Evolutionary conservation across 2,113 vertebrate genomes (phyloP).

Genomic region (Tupaia tana): DNA sequence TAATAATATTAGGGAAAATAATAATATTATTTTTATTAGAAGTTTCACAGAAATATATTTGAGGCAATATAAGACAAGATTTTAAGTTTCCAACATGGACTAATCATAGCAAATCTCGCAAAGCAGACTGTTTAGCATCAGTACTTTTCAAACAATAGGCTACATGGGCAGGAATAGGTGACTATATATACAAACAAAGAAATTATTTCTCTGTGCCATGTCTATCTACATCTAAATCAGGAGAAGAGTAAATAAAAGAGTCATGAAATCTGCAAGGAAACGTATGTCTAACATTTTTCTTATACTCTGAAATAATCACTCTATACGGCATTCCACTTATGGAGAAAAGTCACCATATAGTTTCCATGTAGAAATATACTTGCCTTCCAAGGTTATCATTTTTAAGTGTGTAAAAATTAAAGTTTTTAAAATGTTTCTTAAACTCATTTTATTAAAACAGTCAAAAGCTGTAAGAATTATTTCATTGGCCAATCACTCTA

Average conservation of each 20-base stretch:
- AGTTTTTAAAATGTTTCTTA: slow-evolving; percentile 67
- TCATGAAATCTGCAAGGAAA: slow-evolving; percentile 27
- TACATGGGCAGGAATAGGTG: not conserved
- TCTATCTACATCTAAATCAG: slow-evolving; percentile 41
- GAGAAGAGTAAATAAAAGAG: slow-evolving; percentile 28
- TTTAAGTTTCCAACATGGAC: slow-evolving; percentile 22
- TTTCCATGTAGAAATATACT: slow-evolving; percentile 53
- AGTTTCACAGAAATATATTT: not conserved
- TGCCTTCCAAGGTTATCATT: slow-evolving; percentile 65
- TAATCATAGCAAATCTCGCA: slow-evolving; percentile 1
- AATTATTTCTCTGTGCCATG: not conserved
- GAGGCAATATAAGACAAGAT: not conserved
- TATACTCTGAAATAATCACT: slow-evolving; percentile 58
- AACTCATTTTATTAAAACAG: slow-evolving; percentile 69
- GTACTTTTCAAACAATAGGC: not conserved
- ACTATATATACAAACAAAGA: not conserved
- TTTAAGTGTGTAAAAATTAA: slow-evolving; percentile 71
- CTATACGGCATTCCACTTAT: not conserved
- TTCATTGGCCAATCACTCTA: slow-evolving; percentile 81
- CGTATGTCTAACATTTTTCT: slow-evolving; percentile 33
- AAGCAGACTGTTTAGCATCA: not conserved
- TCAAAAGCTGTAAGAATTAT: slow-evolving; percentile 70
- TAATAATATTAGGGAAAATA: slow-evolving; percentile 8
- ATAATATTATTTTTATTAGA: slow-evolving; percentile 55
- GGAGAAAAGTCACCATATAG: slow-evolving; percentile 5